Percentiles rank a stretch among this genome's conserved stretches.
Evolutionary conservation across 2,888 invertebrate genomes (phyloP).

Genomic region (Lumbricus terrestris): DNA sequence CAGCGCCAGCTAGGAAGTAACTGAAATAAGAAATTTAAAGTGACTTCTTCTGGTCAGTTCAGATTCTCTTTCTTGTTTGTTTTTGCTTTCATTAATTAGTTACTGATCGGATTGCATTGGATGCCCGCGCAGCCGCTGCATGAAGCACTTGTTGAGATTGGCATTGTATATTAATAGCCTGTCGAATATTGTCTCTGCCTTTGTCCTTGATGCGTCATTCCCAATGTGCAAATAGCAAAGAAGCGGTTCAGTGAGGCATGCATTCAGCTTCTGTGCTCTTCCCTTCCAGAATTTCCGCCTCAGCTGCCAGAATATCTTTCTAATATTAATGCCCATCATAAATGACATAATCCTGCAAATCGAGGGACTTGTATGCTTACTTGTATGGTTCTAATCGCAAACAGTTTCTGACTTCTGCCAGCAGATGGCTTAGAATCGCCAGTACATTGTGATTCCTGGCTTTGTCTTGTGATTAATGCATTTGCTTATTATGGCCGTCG

Average conservation of each 20-base stretch:
- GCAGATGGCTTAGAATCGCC: background rate
- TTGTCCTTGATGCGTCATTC: background rate
- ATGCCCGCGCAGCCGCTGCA: background rate
- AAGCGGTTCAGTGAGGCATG: background rate
- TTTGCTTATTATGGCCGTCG: background rate
- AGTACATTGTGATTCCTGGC: background rate
- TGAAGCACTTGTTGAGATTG: background rate
- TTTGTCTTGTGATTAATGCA: background rate
- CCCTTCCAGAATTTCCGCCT: background rate
- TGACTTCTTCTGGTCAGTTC: background rate
- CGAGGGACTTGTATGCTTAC: too few species aligned
- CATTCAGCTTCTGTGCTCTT: background rate
- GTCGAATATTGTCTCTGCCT: background rate
- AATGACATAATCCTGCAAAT: background rate
- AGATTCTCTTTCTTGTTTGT: background rate
- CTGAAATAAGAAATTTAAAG: background rate
- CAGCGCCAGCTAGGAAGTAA: background rate
- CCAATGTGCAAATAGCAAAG: background rate
- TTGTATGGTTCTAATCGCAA: background rate
- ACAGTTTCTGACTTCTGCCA: constrained; percentile 3
- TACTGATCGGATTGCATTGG: background rate
- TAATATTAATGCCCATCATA: constrained; percentile 3
- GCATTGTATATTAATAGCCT: background rate
- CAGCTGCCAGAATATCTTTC: background rate
- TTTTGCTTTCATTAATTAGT: background rate